phyloP scores from a whole-genome alignment of 2,797 vertebrate genomes.

The Spondyliosoma cantharus region DNA sequence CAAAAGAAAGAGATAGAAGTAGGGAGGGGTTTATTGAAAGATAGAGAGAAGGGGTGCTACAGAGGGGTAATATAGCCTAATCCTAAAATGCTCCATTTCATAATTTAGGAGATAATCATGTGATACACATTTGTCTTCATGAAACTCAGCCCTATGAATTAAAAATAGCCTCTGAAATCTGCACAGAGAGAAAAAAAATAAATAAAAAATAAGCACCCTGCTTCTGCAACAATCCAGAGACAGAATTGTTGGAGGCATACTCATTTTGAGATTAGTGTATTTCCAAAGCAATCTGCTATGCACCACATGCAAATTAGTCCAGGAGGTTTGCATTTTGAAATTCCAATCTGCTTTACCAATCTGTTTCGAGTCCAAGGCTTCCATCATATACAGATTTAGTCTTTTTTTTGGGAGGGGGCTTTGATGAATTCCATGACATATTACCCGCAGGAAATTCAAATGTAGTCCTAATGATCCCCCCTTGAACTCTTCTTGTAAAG shows the following conservation, averaged over 20 bases:
- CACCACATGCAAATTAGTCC: conserved; percentile 71
- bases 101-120: conserved; percentile 61
- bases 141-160: conserved; percentile 51
- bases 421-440: conserved; percentile 68
- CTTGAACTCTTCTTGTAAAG: conserved; percentile 56
- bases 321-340: conserved; percentile 67
- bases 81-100: conserved; percentile 61
- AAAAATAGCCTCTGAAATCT: conserved; percentile 57
- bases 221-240: conserved; percentile 57
- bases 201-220: conserved; percentile 32
- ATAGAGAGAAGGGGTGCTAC: not conserved
- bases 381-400: conserved; percentile 60
- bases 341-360: conserved; percentile 73
- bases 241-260: conserved; percentile 65
- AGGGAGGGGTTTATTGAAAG: conserved; percentile 8
- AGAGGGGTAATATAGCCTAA: conserved; percentile 40
- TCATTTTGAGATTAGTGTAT: conserved; percentile 70
- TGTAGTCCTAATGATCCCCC: conserved; percentile 58
- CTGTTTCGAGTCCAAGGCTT: conserved; percentile 63
- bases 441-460: conserved; percentile 64
- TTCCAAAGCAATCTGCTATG: conserved; percentile 70
- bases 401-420: conserved; percentile 42
- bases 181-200: conserved; percentile 28
- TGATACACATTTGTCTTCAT: conserved; percentile 51
- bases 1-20: not conserved